phyloP scores from a whole-genome alignment of 1,140 invertebrate genomes.

The Stenopsyche tienmushanensis region DNA sequence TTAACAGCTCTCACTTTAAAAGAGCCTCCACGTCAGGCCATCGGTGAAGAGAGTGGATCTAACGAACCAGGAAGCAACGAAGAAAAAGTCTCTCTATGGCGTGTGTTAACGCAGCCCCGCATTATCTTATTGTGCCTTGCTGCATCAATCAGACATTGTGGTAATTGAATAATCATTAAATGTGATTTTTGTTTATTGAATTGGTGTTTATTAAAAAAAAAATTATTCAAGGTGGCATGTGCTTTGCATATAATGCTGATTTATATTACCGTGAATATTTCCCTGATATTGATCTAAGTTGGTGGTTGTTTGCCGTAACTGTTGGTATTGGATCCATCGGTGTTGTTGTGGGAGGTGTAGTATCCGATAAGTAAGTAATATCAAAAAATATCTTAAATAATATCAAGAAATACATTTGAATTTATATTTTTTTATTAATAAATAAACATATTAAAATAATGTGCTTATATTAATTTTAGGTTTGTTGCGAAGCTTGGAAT shows the following conservation, averaged over 20 bases:
- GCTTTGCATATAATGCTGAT: constrained; percentile 87
- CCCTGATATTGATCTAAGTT: constrained; percentile 81
- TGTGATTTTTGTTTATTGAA: constrained; percentile 1
- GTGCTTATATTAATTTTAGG: constrained; percentile 40
- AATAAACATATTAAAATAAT: not conserved
- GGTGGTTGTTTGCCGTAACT: constrained; percentile 85
- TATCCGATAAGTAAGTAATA: constrained; percentile 72
- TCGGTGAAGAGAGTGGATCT: constrained; percentile 64
- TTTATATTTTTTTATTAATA: not conserved
- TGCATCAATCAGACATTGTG: constrained; percentile 87
- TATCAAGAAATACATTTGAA: not conserved
- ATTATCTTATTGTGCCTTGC: constrained; percentile 81
- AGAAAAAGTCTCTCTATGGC: constrained; percentile 63
- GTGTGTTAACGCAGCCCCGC: constrained; percentile 72
- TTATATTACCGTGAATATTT: constrained; percentile 85
- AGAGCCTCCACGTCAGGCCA: constrained; percentile 74
- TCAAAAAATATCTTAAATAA: not conserved
- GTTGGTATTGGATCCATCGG: constrained; percentile 85
- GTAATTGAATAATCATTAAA: constrained; percentile 53
- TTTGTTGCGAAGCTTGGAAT: constrained; percentile 86
- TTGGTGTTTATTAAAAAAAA: not conserved
- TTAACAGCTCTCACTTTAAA: constrained; percentile 75
- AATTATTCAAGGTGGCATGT: constrained; percentile 70
- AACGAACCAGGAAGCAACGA: constrained; percentile 30
- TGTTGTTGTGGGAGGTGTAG: constrained; percentile 82